Evolutionary conservation across 2,113 vertebrate genomes (phyloP).

Genomic region (Acanthisitta chloris): DNA sequence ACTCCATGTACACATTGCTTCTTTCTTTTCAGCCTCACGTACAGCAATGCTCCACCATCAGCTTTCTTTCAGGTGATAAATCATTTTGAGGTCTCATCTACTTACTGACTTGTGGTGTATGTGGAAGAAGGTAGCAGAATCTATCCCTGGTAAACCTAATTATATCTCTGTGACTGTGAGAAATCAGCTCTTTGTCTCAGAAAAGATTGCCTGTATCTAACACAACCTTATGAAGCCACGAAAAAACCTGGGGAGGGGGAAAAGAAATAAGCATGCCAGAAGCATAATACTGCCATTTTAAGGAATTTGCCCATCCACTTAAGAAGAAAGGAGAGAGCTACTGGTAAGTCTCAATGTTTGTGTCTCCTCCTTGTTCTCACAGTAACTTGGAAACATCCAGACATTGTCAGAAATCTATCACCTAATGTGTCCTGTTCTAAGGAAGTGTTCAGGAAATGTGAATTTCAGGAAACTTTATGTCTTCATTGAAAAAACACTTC

Average conservation of each 20-base stretch:
- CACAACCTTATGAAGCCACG: neutral
- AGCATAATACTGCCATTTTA: neutral
- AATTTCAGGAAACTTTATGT: neutral
- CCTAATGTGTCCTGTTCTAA: neutral
- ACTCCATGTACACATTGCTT: neutral
- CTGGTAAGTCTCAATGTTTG: neutral
- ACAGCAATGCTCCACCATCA: neutral
- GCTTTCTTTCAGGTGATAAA: slow-evolving; percentile 42
- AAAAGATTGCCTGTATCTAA: neutral
- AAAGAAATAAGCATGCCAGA: neutral
- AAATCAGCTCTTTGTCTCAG: slow-evolving; percentile 43
- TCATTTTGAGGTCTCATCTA: slow-evolving; percentile 46
- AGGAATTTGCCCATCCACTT: neutral
- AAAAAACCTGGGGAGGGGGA: accelerated
- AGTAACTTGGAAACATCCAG: neutral
- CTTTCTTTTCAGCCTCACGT: neutral
- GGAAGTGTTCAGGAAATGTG: neutral
- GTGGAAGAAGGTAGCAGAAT: slow-evolving; percentile 28
- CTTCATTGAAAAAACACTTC: neutral
- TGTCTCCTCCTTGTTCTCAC: neutral
- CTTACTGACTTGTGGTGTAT: slow-evolving; percentile 21
- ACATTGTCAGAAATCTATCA: neutral
- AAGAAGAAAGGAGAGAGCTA: neutral
- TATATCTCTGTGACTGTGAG: slow-evolving; percentile 15
- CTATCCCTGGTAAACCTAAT: slow-evolving; percentile 39